Evolutionary conservation across 1,140 invertebrate species (phyloP).

Genomic region (Brachionus sp.): DNA sequence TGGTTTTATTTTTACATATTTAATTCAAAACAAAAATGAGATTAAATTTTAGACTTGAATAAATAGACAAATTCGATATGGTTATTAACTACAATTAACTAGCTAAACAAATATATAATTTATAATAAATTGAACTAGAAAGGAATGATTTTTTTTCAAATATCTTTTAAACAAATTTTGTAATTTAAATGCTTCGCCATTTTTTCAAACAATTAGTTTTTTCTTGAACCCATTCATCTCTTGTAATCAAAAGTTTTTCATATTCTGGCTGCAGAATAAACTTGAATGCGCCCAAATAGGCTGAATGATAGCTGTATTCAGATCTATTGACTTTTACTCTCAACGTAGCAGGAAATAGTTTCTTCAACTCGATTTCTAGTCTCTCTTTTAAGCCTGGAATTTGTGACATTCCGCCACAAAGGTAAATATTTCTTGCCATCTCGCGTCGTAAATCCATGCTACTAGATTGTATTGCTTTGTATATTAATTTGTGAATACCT

Average conservation of each 20-base stretch:
- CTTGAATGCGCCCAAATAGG: constrained; percentile 28
- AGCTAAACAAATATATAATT: background rate
- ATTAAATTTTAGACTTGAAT: background rate
- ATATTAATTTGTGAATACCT: constrained; percentile 64
- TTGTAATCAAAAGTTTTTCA: constrained; percentile 1
- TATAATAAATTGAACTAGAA: background rate
- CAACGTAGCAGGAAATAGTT: constrained; percentile 64
- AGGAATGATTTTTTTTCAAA: background rate
- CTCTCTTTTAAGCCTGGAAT: constrained; percentile 66
- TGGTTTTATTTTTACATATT: background rate
- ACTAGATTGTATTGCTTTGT: constrained; percentile 64
- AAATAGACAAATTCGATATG: background rate
- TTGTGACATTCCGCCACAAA: constrained; percentile 65
- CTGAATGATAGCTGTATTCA: constrained; percentile 36
- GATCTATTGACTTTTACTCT: constrained; percentile 62
- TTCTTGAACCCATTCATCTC: constrained; percentile 24
- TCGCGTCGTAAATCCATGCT: constrained; percentile 64
- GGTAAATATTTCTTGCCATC: constrained; percentile 62
- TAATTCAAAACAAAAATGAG: constrained; percentile 1
- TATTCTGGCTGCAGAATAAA: constrained; percentile 27
- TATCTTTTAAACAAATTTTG: background rate
- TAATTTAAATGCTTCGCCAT: constrained; percentile 19
- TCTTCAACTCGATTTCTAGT: constrained; percentile 63
- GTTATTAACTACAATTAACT: background rate
- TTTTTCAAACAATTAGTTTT: constrained; percentile 7